These are phyloP conservation scores for Drosophila picticornis DNA, from an alignment of 2,888 invertebrate species.

Conservation along the genomic window DNA sequence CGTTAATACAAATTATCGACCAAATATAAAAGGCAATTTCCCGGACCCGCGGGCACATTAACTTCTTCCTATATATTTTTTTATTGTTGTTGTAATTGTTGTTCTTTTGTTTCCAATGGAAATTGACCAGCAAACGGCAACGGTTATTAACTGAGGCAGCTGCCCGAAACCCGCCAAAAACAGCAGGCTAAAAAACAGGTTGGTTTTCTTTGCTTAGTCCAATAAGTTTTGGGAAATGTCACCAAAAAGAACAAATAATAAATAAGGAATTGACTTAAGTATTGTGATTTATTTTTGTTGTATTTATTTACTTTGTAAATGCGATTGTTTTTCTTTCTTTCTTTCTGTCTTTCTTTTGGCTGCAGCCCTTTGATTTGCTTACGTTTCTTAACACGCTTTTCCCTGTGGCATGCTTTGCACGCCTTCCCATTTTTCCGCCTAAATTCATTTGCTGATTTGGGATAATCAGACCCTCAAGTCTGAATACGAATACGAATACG, in stretches of 20 bases:
- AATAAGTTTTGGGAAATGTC: constrained; percentile 47
- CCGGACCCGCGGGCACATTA: constrained; percentile 46
- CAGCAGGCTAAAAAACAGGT: constrained; percentile 46
- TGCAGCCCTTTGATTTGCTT: constrained; percentile 42
- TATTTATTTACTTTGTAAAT: constrained; percentile 28
- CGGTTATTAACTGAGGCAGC: constrained; percentile 35
- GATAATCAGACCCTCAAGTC: constrained; percentile 43
- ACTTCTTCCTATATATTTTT: constrained; percentile 29
- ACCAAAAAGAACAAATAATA: background rate
- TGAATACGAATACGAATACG: constrained; percentile 4
- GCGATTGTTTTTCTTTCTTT: constrained; percentile 12
- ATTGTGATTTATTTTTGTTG: constrained; percentile 1
- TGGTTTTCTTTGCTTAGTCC: constrained; percentile 51
- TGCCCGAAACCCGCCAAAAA: background rate
- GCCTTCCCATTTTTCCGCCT: constrained; percentile 46
- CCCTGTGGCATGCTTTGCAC: constrained; percentile 5
- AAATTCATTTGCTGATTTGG: constrained; percentile 60
- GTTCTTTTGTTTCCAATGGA: constrained; percentile 44
- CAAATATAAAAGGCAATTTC: constrained; percentile 64
- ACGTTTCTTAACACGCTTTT: constrained; percentile 25
- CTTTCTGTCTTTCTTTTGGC: background rate
- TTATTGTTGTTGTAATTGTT: constrained; percentile 23
- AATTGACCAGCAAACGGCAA: constrained; percentile 62
- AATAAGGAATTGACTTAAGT: constrained; percentile 4
- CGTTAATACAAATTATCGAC: constrained; percentile 67